Conservation (phyloP, 2,113 vertebrate species). For the Desmodus rotundus region DNA sequence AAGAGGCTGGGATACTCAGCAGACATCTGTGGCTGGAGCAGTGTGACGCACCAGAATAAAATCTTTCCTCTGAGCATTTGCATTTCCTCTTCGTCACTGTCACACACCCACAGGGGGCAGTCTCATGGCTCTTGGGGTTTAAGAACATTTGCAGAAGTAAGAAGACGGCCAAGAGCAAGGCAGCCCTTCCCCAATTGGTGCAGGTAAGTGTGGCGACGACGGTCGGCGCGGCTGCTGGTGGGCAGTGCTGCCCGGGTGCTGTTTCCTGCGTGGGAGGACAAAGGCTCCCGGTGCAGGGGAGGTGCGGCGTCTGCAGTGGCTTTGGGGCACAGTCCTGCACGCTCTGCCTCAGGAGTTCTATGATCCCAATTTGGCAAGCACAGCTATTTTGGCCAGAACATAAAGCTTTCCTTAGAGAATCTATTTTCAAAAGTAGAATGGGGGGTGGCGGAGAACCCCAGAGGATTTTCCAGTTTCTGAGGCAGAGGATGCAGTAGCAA, state of each 20-base stretch:
- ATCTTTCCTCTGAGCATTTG: neutral
- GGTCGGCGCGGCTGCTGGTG: neutral
- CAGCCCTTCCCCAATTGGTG: neutral
- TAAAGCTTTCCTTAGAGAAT: neutral
- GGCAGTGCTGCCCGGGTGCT: neutral
- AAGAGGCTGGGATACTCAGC: neutral
- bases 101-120: neutral
- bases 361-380: neutral
- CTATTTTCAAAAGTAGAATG: neutral
- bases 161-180: neutral
- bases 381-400: neutral
- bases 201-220: rapidly evolving
- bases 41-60: neutral
- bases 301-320: neutral
- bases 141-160: neutral
- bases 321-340: neutral
- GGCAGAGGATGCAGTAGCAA: neutral
- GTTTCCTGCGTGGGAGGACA: neutral
- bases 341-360: neutral
- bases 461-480: neutral
- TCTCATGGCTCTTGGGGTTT: neutral
- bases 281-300: neutral
- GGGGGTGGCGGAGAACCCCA: neutral
- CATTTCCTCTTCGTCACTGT: neutral
- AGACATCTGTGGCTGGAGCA: neutral